These are phyloP conservation scores for Caranx melampygus DNA, from an alignment of 2,113 vertebrate species.

Conservation along the genomic window DNA sequence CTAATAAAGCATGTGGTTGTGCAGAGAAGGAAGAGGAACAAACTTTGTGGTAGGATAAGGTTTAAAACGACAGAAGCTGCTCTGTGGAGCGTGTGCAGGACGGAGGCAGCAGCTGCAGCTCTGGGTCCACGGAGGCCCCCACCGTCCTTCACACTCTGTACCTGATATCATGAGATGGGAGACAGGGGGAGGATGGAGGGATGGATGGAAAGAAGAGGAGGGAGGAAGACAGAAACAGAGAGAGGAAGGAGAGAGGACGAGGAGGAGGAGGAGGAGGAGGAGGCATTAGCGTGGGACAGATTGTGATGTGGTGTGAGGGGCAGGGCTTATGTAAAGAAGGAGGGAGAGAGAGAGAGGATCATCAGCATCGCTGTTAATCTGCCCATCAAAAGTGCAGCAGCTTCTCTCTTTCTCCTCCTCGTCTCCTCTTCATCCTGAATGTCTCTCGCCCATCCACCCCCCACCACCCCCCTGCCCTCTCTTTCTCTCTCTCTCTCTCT, in stretches of 20 bases:
- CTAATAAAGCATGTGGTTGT: no score
- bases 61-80: no score
- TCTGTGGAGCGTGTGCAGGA: neutral
- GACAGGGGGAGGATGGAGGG: neutral
- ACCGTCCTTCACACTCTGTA: constrained; percentile 54
- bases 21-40: no score
- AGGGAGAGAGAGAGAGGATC: constrained; percentile 31
- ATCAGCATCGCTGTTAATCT: constrained; percentile 53
- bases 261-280: neutral
- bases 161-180: neutral
- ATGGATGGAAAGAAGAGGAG: neutral
- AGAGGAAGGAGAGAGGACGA: neutral
- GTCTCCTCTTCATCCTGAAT: neutral
- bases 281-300: neutral
- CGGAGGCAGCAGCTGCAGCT: constrained; percentile 6
- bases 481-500: neutral
- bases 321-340: constrained; percentile 7
- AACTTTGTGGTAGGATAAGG: no score
- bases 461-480: neutral
- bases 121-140: constrained; percentile 17
- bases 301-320: constrained; percentile 11
- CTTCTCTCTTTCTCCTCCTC: neutral
- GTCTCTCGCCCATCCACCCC: neutral
- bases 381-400: constrained; percentile 40
- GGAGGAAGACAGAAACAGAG: neutral